Conservation (phyloP, 2,797 vertebrate genomes). For the Pseudomugil gertrudae region DNA sequence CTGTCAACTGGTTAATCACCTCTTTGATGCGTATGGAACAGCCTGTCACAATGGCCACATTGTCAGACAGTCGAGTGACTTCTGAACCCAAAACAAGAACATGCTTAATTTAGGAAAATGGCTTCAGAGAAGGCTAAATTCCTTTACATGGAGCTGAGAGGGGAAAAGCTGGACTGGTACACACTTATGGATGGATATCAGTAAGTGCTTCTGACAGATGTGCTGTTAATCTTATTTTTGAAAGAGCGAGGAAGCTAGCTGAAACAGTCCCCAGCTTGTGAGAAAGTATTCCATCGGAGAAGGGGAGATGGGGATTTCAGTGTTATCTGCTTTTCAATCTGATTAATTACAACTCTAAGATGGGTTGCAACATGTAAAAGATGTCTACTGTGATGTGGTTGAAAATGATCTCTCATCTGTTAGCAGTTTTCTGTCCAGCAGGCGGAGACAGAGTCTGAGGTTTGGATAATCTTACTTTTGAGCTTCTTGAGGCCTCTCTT, state of each 20-base stretch:
- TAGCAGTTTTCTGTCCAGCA: constrained; percentile 57
- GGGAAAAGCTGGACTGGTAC: constrained; percentile 20
- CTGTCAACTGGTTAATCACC: constrained; percentile 85
- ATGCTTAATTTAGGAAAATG: constrained; percentile 77
- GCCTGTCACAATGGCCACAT: constrained; percentile 80
- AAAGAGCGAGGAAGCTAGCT: not conserved
- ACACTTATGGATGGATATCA: constrained; percentile 35
- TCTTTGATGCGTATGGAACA: constrained; percentile 83
- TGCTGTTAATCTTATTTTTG: constrained; percentile 39
- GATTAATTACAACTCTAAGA: not conserved
- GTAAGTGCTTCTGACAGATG: constrained; percentile 43
- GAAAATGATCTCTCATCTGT: not conserved
- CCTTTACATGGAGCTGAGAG: constrained; percentile 50
- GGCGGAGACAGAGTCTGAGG: constrained; percentile 75
- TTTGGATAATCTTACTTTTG: constrained; percentile 12
- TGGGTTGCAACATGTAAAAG: not conserved
- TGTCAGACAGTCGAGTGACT: constrained; percentile 79
- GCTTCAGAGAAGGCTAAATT: constrained; percentile 62
- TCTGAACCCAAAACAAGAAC: constrained; percentile 82
- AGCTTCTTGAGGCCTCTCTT: constrained; percentile 12
- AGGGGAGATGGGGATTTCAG: not conserved
- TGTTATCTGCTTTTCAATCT: not conserved
- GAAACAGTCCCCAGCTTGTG: constrained; percentile 22
- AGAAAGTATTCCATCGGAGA: not conserved
- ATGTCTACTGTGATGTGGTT: not conserved